Evolutionary conservation across 2,888 invertebrate genomes (phyloP).

Genomic region (Campoplex nolae): DNA sequence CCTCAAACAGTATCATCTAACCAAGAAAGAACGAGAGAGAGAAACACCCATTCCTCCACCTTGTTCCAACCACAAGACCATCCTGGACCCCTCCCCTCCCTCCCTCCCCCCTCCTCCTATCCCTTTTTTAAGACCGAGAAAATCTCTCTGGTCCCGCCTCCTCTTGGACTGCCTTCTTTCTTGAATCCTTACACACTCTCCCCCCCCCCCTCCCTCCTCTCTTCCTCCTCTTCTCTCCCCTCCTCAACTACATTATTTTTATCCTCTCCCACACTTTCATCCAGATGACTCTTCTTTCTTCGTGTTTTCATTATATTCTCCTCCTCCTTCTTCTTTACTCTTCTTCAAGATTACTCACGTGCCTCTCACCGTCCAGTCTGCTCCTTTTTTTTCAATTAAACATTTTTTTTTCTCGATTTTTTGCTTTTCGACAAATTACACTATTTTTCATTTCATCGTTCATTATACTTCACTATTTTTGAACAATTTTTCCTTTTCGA

Average conservation of each 20-base stretch:
- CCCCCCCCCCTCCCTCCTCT: constrained; percentile 22
- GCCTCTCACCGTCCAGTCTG: background rate
- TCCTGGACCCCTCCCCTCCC: constrained; percentile 69
- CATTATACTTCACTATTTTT: background rate
- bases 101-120: constrained; percentile 64
- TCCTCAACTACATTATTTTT: background rate
- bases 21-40: constrained; percentile 71
- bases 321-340: background rate
- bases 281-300: background rate
- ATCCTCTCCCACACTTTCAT: constrained; percentile 9
- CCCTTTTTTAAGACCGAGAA: constrained; percentile 79
- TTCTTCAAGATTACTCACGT: background rate
- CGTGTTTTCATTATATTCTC: background rate
- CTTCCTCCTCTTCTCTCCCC: constrained; percentile 12
- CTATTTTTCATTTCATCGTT: background rate
- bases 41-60: constrained; percentile 72
- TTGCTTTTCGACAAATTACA: background rate
- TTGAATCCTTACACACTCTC: constrained; percentile 56
- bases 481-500: too few species aligned
- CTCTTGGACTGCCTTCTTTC: constrained; percentile 71
- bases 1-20: constrained; percentile 78
- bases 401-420: background rate
- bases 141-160: constrained; percentile 79
- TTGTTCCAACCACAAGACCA: constrained; percentile 54
- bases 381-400: background rate